Evolutionary conservation across 2,888 invertebrate species (phyloP).

Genomic region (Cephus pygmeus): DNA sequence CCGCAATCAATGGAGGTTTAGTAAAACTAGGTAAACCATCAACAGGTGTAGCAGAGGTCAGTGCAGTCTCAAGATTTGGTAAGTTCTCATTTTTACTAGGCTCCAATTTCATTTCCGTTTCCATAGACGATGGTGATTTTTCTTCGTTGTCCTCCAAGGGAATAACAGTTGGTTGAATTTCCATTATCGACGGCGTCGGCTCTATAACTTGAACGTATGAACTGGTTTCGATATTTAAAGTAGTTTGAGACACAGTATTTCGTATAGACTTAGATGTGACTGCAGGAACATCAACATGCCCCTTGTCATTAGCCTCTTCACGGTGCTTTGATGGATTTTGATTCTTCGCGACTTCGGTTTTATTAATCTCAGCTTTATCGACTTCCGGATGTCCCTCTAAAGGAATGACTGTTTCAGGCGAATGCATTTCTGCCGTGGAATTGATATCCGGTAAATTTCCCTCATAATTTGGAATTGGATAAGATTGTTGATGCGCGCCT

Average conservation of each 20-base stretch:
- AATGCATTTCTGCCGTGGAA: conserved; percentile 24
- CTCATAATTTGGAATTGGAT: conserved; percentile 43
- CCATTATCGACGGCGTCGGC: conserved; percentile 43
- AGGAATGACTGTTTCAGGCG: conserved; percentile 33
- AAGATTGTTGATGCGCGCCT: conserved; percentile 44
- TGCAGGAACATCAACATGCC: conserved; percentile 6
- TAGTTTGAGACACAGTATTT: conserved; percentile 41
- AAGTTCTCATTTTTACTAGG: conserved; percentile 38
- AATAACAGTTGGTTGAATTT: conserved; percentile 40
- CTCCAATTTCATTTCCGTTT: conserved; percentile 31
- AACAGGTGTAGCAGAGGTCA: conserved; percentile 59
- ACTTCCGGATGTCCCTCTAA: conserved; percentile 19
- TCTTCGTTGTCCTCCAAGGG: conserved; percentile 30
- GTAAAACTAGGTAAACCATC: conserved; percentile 59
- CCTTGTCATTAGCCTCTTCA: background rate
- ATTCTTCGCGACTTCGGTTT: conserved; percentile 54
- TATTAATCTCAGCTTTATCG: conserved; percentile 59
- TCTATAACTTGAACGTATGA: conserved; percentile 59
- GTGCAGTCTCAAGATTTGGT: background rate
- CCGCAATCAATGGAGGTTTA: conserved; percentile 21
- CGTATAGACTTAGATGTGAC: conserved; percentile 19
- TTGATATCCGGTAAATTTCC: conserved; percentile 31
- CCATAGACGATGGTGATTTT: conserved; percentile 25
- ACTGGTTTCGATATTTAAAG: conserved; percentile 57
- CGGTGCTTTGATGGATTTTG: conserved; percentile 35